A percentile compares a stretch with the other conserved stretches of the same genome.
phyloP scores from a whole-genome alignment of 2,888 invertebrate species.

The Cinara cedri region DNA sequence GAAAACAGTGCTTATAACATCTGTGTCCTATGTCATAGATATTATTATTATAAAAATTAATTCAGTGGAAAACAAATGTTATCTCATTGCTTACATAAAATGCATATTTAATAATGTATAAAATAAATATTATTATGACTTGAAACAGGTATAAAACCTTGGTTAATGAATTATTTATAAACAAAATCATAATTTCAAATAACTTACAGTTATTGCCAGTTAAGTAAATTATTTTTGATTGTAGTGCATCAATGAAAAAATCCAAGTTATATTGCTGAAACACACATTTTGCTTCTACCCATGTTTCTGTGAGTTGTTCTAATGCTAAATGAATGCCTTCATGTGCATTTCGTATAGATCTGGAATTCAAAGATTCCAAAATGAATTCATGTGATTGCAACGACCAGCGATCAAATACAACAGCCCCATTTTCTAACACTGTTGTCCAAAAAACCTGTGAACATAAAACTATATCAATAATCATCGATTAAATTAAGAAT shows the following conservation, averaged over 20 bases:
- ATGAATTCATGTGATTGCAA: slow-evolving; percentile 17
- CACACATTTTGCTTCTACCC: slow-evolving; percentile 5
- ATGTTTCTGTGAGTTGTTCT: slow-evolving; percentile 24
- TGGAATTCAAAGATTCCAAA: slow-evolving; percentile 43
- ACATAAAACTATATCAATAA: not conserved
- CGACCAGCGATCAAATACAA: slow-evolving; percentile 43
- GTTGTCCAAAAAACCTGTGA: slow-evolving; percentile 16
- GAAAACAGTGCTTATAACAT: too few relatives aligned
- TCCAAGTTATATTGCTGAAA: slow-evolving; percentile 25
- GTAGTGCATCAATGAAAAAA: slow-evolving; percentile 14
- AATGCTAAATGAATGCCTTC: not conserved
- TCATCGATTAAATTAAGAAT: too few relatives aligned
- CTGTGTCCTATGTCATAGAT: too few relatives aligned
- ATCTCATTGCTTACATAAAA: too few relatives aligned
- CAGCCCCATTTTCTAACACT: slow-evolving; percentile 25
- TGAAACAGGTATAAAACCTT: too few relatives aligned
- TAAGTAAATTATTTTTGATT: slow-evolving; percentile 51
- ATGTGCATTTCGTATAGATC: slow-evolving; percentile 31
- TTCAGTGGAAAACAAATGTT: too few relatives aligned
- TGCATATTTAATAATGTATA: too few relatives aligned
- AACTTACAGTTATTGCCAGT: slow-evolving; percentile 49
- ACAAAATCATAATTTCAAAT: not conserved
- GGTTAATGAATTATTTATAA: not conserved
- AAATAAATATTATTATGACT: too few relatives aligned
- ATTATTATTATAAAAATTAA: too few relatives aligned